Base-by-base conservation (phyloP, 2,797 vertebrate species). In the Hyperoplus lanceolatus region DNA sequence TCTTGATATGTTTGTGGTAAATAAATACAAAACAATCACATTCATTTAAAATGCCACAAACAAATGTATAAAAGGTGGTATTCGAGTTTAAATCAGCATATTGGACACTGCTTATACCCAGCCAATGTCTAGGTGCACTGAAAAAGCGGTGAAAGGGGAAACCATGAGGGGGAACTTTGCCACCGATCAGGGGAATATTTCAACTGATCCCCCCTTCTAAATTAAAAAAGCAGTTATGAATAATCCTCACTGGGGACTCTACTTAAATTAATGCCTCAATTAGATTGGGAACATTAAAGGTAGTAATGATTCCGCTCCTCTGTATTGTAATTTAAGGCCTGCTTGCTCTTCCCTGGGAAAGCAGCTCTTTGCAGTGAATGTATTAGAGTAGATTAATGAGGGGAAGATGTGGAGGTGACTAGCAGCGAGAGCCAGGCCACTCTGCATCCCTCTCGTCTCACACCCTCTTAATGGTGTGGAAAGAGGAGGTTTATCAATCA, bases 201-300 rank as follows among this genome's bases (percentile, higher is more conserved):
- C 89, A 72, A 73, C 87, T 86, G 88, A 93, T 94, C 89, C 89
- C 91, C 88, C 91, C 85, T 83, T 87, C 87, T 90, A 91, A 94
- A 93, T 94, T 93, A 94, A 95, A 94, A 94, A 95, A 92, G 87
- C 86, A 93, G 92, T 94, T 94, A 94, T 94, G 94, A 95, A 95
- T 94, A 94, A 94, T 92, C 92, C 90, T 91, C 93, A 69, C 93
- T 89, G 82, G 93, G 92, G 88, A 92, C 92, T 94, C 88, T 78
- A 86, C 92, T 94, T 93, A 94, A 96, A 95, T 95, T 93, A 95
- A 95, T 95, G 92, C 92, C 91, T 95, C 94, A 94, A 95, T 95
- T 96, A 96, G 94, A 95, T 93, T 93, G 90, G 94, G 94, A 95
- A 95, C 94, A 95, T 95, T 95, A 95, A 95, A 95, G 93, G 93